Conservation (phyloP, 2,888 invertebrate genomes). For the Nycteola revayana region DNA sequence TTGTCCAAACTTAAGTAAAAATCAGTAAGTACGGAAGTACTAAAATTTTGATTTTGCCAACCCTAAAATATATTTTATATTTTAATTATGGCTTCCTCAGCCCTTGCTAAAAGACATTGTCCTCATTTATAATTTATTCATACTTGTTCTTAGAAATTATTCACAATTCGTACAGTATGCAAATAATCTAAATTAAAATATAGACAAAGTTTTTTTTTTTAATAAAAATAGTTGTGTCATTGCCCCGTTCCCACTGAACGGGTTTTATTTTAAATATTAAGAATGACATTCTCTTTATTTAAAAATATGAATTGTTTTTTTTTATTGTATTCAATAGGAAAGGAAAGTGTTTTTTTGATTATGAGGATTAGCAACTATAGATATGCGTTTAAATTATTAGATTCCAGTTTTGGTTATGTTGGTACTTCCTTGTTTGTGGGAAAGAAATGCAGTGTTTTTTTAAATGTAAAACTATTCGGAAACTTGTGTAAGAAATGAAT, state of each 20-base stretch:
- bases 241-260: slow-evolving; percentile 65
- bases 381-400: background rate
- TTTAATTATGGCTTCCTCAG: slow-evolving; percentile 75
- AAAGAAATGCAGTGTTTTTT: too few relatives aligned
- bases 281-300: slow-evolving; percentile 33
- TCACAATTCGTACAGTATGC: slow-evolving; percentile 58
- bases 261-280: slow-evolving; percentile 36
- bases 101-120: slow-evolving; percentile 73
- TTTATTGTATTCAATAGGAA: slow-evolving; percentile 12
- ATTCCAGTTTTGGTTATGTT: background rate
- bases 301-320: slow-evolving; percentile 34
- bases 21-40: too few relatives aligned
- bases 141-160: slow-evolving; percentile 65
- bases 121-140: slow-evolving; percentile 69
- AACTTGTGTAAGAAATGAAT: too few relatives aligned
- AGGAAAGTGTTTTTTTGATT: slow-evolving; percentile 26
- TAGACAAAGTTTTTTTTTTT: slow-evolving; percentile 63
- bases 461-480: too few relatives aligned
- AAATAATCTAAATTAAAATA: slow-evolving; percentile 65
- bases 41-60: slow-evolving; percentile 29
- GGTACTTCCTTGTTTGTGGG: too few relatives aligned
- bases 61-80: slow-evolving; percentile 50
- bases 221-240: slow-evolving; percentile 56
- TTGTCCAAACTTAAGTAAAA: too few relatives aligned
- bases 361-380: slow-evolving; percentile 10